A percentile compares a stretch with the other conserved stretches of the same genome.
These are phyloP conservation scores for Heliconius ismenius DNA, from an alignment of 2,888 invertebrate species.

Conservation along the genomic window DNA sequence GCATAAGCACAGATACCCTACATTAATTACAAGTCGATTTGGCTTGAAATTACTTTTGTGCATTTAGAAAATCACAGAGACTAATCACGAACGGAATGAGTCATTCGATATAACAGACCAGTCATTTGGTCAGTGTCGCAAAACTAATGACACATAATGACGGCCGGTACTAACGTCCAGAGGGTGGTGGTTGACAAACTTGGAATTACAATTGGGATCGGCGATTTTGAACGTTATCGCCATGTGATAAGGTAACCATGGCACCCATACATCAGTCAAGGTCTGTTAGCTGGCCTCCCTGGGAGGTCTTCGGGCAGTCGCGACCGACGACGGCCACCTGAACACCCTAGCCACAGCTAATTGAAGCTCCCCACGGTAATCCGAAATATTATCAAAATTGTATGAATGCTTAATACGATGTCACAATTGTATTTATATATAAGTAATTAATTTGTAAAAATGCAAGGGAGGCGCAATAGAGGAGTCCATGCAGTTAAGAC, in stretches of 20 bases:
- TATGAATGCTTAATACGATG: not conserved
- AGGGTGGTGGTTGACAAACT: slow-evolving; percentile 55
- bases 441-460: not conserved
- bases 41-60: slow-evolving; percentile 45
- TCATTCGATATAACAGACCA: slow-evolving; percentile 79
- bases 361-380: slow-evolving; percentile 60
- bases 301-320: slow-evolving; percentile 69
- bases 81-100: slow-evolving; percentile 77
- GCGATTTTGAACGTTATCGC: slow-evolving; percentile 56
- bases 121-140: slow-evolving; percentile 82
- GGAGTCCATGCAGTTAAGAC: too few species aligned
- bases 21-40: slow-evolving; percentile 32
- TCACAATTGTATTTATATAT: not conserved
- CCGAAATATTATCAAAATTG: slow-evolving; percentile 48
- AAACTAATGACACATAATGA: slow-evolving; percentile 82
- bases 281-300: slow-evolving; percentile 71
- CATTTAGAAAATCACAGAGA: slow-evolving; percentile 69
- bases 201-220: slow-evolving; percentile 45
- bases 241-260: slow-evolving; percentile 44
- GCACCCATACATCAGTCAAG: slow-evolving; percentile 64
- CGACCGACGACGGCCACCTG: slow-evolving; percentile 67
- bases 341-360: slow-evolving; percentile 67
- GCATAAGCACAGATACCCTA: slow-evolving; percentile 25
- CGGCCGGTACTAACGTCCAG: slow-evolving; percentile 65
- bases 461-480: not conserved